Conservation (phyloP, 1,140 invertebrate species). For the Kradibia gibbosae region DNA sequence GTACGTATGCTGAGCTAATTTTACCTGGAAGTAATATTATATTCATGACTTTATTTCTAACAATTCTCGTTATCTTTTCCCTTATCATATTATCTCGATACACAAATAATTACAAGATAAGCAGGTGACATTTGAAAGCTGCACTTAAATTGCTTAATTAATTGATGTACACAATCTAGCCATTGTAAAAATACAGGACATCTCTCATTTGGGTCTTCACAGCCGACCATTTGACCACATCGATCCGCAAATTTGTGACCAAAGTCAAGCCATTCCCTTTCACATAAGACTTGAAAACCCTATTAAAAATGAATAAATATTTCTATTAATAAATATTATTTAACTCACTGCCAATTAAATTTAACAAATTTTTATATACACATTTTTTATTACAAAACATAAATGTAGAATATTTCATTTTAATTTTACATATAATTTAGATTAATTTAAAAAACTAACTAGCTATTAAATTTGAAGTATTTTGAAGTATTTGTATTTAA, state of each 20-base stretch:
- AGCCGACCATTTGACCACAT: slow-evolving; percentile 87
- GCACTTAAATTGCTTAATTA: slow-evolving; percentile 90
- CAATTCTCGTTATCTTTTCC: background rate
- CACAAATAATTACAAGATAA: slow-evolving; percentile 83
- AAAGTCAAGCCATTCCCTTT: slow-evolving; percentile 96
- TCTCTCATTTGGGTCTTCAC: slow-evolving; percentile 90
- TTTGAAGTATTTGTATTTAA: too few relatives aligned
- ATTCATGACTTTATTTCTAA: slow-evolving; percentile 18
- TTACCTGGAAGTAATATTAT: slow-evolving; percentile 80
- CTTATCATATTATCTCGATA: background rate
- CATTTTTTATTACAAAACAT: too few relatives aligned
- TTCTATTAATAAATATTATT: too few relatives aligned
- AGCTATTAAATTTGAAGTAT: too few relatives aligned
- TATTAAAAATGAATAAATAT: slow-evolving; percentile 65
- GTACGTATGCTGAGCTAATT: slow-evolving; percentile 94
- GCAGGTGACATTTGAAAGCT: slow-evolving; percentile 95
- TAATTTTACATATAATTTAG: too few relatives aligned
- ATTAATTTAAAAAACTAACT: too few relatives aligned
- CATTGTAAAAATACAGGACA: slow-evolving; percentile 98
- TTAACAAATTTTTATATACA: too few relatives aligned
- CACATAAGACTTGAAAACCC: slow-evolving; percentile 93
- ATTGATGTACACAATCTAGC: slow-evolving; percentile 96
- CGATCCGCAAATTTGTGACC: slow-evolving; percentile 98
- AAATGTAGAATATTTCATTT: too few relatives aligned
- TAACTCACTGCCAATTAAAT: too few relatives aligned